Evolutionary conservation across 2,113 vertebrate species (phyloP), one percentile per base, ranked within the genome.

Genomic region (Chiloscyllium plagiosum): DNA sequence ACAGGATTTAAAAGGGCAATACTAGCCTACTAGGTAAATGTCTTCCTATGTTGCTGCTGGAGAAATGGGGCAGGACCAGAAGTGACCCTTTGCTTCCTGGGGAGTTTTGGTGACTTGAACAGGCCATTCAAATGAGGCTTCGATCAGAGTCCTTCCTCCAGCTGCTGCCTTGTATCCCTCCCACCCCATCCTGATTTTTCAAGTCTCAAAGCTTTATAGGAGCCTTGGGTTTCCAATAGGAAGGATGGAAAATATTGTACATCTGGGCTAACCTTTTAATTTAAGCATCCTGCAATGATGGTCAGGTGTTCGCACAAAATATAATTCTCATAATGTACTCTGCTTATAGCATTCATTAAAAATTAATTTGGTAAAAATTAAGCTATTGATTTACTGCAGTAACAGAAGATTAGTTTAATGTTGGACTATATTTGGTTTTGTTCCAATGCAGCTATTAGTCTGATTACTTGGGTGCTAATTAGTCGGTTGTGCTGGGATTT

Each of bases 331-430:
- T 56, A 56, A 89, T 15, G 26, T 89, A 12, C 56, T 52, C 86
- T 89, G 47, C 29, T 89, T 56, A 89, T 89, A 52, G 50, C 86
- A 13, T 56, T 29, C 86, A 89, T 89, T 89, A 89, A 56, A 89
- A 89, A 89, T 89, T 56, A 1, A 56, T 89, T 89, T 56, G 86
- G 6, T 29, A 52, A 89, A 89, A 52, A 29, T 89, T 89, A 52
- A 56, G 15, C 50, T 13, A 89, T 56, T 89, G 86, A 89, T 89
- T 89, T 89, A 56, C 8, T 26, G 86, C 86, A 1, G 86, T 29
- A 89, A 56, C 86, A 89, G 29, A 89, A 56, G 86, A 89, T 89
- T 89, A 29, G 50, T 24, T 89, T 89, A 56, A 89, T 89, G 86
- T 29, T 29, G 86, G 26, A 33, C 47, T 56, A 15, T 56, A 56